Evolutionary conservation across 2,888 invertebrate genomes (phyloP), one percentile per base, ranked within the genome.

Genomic region (Lasioglossum marginatum): DNA sequence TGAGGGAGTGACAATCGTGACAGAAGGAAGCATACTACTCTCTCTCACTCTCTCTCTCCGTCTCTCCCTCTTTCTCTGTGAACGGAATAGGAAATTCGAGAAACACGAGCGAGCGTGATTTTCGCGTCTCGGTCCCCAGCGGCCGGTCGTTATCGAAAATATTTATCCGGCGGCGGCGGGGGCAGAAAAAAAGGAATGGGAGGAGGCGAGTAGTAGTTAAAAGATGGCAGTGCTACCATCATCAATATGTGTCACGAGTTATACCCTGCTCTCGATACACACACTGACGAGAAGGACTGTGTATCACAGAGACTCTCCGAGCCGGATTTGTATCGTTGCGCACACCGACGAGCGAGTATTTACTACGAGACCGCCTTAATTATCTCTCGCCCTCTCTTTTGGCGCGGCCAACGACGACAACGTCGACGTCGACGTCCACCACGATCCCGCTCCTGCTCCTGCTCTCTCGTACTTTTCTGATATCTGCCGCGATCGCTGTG

Each of bases 331-430:
- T 79, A 68, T 79, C 40, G 66, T 68, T 72, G 52, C 52, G 57
- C 83, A 79, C 76, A 85, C 43, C 31, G 77, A 76, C 82, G 82
- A 68, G 74, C 80, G 63, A 81, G 88, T 92, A 92, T 93, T 93
- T 93, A 93, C 93, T 88, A 93, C 92, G 91, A 72, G 92, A 92
- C 93, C 90, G 91, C 93, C 94, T 94, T 94, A 94, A 95, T 95
- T 95, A 95, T 95, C 93, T 94, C 92, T 93, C 92, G 88, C 91
- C 90, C 88, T 89, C 91, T 91, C 92, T 91, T 88, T 89, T 87
- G 85, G 85, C 88, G 84, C 84, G 85, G 81, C 87, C 88, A 34
- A 66, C 66, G 66, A 66, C 66, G 66, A 66, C 66, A 8, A 66
- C 68, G 72, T 66, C 80, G 79, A 71, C 73, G 82, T 83, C 82